phyloP scores from a whole-genome alignment of 1,140 invertebrate species.

The Drosophila arizonae region DNA sequence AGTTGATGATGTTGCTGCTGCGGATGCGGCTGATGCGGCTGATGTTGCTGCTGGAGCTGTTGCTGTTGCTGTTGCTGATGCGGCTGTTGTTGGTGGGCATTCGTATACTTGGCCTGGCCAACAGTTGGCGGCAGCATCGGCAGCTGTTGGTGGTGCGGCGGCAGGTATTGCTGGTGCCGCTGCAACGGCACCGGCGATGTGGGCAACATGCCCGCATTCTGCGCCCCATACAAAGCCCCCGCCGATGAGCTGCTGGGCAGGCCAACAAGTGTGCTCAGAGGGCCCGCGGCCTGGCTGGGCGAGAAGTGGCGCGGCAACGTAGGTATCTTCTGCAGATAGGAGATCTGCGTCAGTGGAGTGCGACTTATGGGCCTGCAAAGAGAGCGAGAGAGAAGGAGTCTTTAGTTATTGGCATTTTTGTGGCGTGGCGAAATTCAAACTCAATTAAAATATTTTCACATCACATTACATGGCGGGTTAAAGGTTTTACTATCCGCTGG shows the following conservation, averaged over 20 bases:
- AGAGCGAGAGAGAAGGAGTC: slow-evolving; percentile 35
- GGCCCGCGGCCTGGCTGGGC: slow-evolving; percentile 56
- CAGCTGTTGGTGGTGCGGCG: slow-evolving; percentile 84
- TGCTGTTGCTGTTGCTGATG: slow-evolving; percentile 71
- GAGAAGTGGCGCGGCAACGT: slow-evolving; percentile 80
- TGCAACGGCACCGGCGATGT: slow-evolving; percentile 82
- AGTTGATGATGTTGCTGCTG: slow-evolving; percentile 59
- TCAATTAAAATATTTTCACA: slow-evolving; percentile 72
- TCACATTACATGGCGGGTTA: slow-evolving; percentile 42
- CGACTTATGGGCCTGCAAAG: slow-evolving; percentile 85
- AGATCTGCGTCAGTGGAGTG: slow-evolving; percentile 79
- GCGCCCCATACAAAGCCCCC: slow-evolving; percentile 67
- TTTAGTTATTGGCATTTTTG: slow-evolving; percentile 30
- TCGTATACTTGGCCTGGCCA: slow-evolving; percentile 73
- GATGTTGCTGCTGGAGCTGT: slow-evolving; percentile 63
- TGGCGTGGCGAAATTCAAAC: slow-evolving; percentile 72
- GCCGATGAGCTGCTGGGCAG: slow-evolving; percentile 80
- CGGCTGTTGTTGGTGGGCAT: slow-evolving; percentile 74
- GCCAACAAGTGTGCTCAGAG: slow-evolving; percentile 39
- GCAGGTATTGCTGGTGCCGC: slow-evolving; percentile 78
- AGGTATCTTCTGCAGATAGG: slow-evolving; percentile 81
- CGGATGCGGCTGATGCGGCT: too few species aligned
- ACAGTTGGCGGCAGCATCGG: slow-evolving; percentile 70
- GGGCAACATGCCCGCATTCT: slow-evolving; percentile 69
- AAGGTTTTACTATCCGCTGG: slow-evolving; percentile 33